Percentiles rank a stretch among this genome's conserved stretches.
These are phyloP conservation scores for Phrynocephalus guinanensis DNA, from an alignment of 2,797 vertebrate genomes.

Conservation along the genomic window DNA sequence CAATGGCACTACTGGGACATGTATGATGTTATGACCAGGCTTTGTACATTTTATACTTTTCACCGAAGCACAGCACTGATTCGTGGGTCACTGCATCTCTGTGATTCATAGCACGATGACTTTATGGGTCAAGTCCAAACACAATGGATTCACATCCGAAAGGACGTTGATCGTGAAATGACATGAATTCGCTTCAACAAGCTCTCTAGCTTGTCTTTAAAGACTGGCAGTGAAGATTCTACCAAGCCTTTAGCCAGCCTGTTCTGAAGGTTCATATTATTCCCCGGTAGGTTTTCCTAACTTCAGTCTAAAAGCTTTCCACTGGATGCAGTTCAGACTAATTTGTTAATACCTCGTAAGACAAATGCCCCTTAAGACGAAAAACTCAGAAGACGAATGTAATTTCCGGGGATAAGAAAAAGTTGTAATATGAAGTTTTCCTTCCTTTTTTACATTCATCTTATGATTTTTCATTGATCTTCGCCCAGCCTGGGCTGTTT, in stretches of 20 bases:
- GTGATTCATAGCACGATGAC: too few relatives aligned
- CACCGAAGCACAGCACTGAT: neutral
- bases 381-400: too few relatives aligned
- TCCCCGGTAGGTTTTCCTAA: neutral
- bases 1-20: neutral
- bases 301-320: neutral
- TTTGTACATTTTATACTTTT: neutral
- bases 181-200: neutral
- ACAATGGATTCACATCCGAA: neutral
- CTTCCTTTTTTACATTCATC: too few relatives aligned
- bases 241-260: neutral
- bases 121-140: neutral
- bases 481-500: too few relatives aligned
- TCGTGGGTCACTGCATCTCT: too few relatives aligned
- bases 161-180: neutral
- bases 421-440: too few relatives aligned
- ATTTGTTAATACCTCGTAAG: neutral
- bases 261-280: neutral
- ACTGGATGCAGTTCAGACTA: neutral
- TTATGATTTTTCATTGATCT: too few relatives aligned
- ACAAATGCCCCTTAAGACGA: too few relatives aligned
- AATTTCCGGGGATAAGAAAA: too few relatives aligned
- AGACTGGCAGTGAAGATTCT: neutral
- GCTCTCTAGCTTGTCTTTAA: neutral
- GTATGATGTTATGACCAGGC: neutral